Conservation (phyloP, 2,888 invertebrate genomes). For the Agrochola macilenta region DNA sequence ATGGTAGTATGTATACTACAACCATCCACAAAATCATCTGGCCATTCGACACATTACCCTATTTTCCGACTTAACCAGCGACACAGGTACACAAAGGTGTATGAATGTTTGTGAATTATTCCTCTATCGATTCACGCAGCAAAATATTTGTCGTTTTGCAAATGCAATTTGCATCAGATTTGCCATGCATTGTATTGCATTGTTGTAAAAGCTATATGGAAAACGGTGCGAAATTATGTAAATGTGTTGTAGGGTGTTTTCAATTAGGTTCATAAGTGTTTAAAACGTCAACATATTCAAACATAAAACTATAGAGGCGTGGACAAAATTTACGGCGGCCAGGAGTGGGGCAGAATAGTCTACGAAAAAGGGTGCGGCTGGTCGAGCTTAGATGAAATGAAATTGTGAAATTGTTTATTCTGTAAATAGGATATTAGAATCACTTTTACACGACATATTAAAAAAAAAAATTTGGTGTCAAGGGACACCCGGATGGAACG, state of each 20-base stretch:
- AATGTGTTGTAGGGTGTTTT: background rate
- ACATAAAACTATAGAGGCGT: background rate
- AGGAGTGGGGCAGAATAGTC: too few relatives aligned
- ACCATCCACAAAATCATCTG: background rate
- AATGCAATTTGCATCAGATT: conserved; percentile 74
- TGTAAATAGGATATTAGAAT: too few relatives aligned
- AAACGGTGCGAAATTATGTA: conserved; percentile 13
- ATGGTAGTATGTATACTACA: background rate
- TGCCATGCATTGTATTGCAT: conserved; percentile 42
- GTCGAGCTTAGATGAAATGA: background rate
- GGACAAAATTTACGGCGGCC: too few relatives aligned
- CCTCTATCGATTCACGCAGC: conserved; percentile 52
- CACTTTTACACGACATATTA: too few relatives aligned
- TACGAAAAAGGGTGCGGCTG: background rate
- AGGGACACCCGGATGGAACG: too few relatives aligned
- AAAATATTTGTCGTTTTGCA: conserved; percentile 70
- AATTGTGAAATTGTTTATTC: too few relatives aligned
- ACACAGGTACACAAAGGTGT: conserved; percentile 37
- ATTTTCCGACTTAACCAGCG: background rate
- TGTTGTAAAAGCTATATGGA: conserved; percentile 41
- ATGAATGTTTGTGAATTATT: conserved; percentile 57
- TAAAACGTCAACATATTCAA: background rate
- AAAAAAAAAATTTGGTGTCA: too few relatives aligned
- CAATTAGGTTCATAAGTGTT: background rate
- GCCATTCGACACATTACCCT: background rate